Evolutionary conservation across 2,888 invertebrate genomes (phyloP).

Genomic region (Automeris io): DNA sequence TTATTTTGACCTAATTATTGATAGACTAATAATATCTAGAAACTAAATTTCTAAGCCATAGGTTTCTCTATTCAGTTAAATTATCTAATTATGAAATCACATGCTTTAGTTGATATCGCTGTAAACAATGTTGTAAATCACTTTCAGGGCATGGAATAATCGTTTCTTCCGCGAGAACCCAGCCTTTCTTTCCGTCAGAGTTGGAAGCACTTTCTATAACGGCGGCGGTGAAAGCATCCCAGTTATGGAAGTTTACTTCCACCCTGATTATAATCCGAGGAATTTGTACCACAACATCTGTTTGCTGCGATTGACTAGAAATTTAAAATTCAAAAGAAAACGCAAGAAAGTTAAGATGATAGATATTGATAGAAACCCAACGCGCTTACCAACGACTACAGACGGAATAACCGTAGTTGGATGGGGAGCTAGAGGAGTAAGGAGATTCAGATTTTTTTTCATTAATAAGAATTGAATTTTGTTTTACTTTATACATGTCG

Average conservation of each 20-base stretch:
- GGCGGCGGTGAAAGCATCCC: conserved; percentile 45
- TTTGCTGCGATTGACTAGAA: conserved; percentile 37
- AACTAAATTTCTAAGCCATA: too few relatives aligned
- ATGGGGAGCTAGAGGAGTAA: conserved; percentile 55
- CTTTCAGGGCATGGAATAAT: conserved; percentile 53
- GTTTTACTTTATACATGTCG: not conserved
- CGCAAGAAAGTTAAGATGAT: conserved; percentile 40
- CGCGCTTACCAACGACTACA: conserved; percentile 29
- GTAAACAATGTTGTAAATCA: too few relatives aligned
- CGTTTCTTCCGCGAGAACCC: conserved; percentile 61
- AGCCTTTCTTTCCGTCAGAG: conserved; percentile 46
- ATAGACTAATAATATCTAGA: too few relatives aligned
- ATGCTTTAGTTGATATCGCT: too few relatives aligned
- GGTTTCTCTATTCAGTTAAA: too few relatives aligned
- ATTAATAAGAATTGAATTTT: too few relatives aligned
- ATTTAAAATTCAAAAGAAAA: conserved; percentile 25
- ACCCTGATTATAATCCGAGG: conserved; percentile 48
- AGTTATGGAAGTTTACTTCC: conserved; percentile 50
- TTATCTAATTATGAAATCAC: too few relatives aligned
- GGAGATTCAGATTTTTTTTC: too few relatives aligned
- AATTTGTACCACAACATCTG: conserved; percentile 48
- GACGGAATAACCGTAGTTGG: conserved; percentile 46
- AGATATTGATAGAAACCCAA: conserved; percentile 32
- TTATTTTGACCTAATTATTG: too few relatives aligned
- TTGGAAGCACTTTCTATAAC: conserved; percentile 48